Evolutionary conservation across 2,888 invertebrate genomes (phyloP), one percentile per base, ranked within the genome.

Genomic region (Hemistola chrysoprasaria): DNA sequence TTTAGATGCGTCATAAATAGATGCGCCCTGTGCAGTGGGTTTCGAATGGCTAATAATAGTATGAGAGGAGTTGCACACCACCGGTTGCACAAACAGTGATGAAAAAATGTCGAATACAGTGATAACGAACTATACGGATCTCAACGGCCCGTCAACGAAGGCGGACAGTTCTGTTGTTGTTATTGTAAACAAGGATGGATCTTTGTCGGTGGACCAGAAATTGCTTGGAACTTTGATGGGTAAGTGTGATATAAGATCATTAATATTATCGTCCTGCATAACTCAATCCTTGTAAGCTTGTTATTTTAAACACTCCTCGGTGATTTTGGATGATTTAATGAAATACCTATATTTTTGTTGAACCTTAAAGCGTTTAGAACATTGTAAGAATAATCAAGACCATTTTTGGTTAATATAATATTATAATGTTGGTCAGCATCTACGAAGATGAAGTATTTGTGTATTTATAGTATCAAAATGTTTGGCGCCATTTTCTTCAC

Each of bases 141-240:
- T 88, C 8, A 89, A 89, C 62, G 90, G 90, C 54, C 87, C 88
- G 48, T 84, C 88, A 7, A 76, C 86, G 28, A 88, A 89, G 70
- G 86, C 90, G 59, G 93, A 93, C 79, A 93, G 93, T 71, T 92
- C 94, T 67, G 91, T 97, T 72, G 93, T 95, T 65, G 93, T 97
- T 76, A 93, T 96, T 74, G 95, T 96, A 73, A 94, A 94, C 74
- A 95, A 95, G 84, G 95, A 96, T 92, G 96, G 96, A 60, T 93
- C 93, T 47, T 90, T 97, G 50, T 93, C 94, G 46, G 93, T 95
- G 25, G 96, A 96, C 80, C 93, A 94, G 69, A 93, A 94, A 62
- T 93, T 94, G 56, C 91, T 96, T 47, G 93, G 95, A 62, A 93
- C 92, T 60, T 90, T 95, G 53, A 91, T 96, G 84, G 94, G 96